phyloP scores from a whole-genome alignment of 2,888 invertebrate genomes.

The Ennomos fuscantarius region DNA sequence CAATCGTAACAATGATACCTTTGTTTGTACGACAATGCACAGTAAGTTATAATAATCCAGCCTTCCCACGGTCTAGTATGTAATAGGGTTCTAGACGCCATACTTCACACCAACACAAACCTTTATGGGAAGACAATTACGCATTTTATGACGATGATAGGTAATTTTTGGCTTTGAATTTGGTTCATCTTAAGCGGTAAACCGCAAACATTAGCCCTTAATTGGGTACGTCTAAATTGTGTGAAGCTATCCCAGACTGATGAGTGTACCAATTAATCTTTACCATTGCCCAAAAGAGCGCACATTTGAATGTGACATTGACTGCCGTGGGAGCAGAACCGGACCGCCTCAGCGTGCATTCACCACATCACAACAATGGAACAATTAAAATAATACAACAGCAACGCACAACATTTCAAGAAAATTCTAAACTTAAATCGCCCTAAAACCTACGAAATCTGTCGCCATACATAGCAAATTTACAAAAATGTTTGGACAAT shows the following conservation, averaged over 20 bases:
- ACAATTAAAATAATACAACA: constrained; percentile 62
- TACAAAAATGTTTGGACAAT: constrained; percentile 71
- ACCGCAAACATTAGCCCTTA: constrained; percentile 19
- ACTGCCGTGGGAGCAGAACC: constrained; percentile 61
- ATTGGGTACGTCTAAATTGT: constrained; percentile 23
- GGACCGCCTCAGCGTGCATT: constrained; percentile 47
- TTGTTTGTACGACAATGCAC: constrained; percentile 45
- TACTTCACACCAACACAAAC: constrained; percentile 31
- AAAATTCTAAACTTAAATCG: constrained; percentile 41
- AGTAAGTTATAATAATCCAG: constrained; percentile 32
- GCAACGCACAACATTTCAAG: constrained; percentile 42
- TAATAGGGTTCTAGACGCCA: constrained; percentile 22
- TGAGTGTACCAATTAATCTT: constrained; percentile 48
- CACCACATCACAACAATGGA: constrained; percentile 63
- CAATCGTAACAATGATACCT: constrained; percentile 47
- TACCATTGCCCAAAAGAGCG: constrained; percentile 55
- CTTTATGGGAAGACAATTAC: constrained; percentile 17
- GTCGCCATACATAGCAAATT: constrained; percentile 63
- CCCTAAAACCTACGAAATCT: constrained; percentile 53
- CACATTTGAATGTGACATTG: constrained; percentile 69
- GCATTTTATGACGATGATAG: constrained; percentile 7
- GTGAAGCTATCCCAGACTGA: constrained; percentile 27
- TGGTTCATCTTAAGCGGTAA: constrained; percentile 14
- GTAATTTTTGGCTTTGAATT: constrained; percentile 8
- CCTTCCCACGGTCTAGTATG: constrained; percentile 36